phyloP scores from a whole-genome alignment of 2,797 vertebrate genomes.

The Myiotriccus ornatus region DNA sequence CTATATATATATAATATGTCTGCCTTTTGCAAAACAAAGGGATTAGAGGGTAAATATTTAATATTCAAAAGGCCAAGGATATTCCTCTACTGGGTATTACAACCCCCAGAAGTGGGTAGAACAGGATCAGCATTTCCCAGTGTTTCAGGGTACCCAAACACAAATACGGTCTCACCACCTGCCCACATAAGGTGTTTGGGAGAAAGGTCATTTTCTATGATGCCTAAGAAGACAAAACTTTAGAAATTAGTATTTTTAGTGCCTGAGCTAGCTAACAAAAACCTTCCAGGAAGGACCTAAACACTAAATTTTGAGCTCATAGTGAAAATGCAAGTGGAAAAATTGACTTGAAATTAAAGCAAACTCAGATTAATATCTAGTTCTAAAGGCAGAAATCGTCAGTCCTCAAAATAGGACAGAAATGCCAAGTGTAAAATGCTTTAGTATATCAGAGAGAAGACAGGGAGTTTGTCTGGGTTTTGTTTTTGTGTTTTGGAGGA shows the following conservation, averaged over 20 bases:
- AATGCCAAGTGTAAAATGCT: neutral
- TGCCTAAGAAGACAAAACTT: neutral
- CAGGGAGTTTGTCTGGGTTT: neutral
- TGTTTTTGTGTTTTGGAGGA: neutral
- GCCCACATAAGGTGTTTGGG: fast-evolving
- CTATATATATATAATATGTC: neutral
- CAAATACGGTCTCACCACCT: neutral
- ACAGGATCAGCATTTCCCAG: neutral
- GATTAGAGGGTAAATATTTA: neutral
- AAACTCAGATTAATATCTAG: neutral
- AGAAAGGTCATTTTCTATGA: neutral
- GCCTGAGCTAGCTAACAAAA: neutral
- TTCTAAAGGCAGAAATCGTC: neutral
- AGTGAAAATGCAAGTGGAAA: neutral
- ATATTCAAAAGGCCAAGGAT: neutral
- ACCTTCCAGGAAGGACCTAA: neutral
- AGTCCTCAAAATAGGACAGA: neutral
- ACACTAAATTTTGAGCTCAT: neutral
- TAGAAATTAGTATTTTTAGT: neutral
- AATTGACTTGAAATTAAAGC: neutral
- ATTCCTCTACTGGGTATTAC: neutral
- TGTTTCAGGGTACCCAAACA: neutral
- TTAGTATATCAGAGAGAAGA: neutral
- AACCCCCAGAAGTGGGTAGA: neutral
- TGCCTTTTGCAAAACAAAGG: neutral